Percentiles rank a stretch among this genome's conserved stretches.
Evolutionary conservation across 2,888 invertebrate genomes (phyloP).

Genomic region (Apamea sordens): DNA sequence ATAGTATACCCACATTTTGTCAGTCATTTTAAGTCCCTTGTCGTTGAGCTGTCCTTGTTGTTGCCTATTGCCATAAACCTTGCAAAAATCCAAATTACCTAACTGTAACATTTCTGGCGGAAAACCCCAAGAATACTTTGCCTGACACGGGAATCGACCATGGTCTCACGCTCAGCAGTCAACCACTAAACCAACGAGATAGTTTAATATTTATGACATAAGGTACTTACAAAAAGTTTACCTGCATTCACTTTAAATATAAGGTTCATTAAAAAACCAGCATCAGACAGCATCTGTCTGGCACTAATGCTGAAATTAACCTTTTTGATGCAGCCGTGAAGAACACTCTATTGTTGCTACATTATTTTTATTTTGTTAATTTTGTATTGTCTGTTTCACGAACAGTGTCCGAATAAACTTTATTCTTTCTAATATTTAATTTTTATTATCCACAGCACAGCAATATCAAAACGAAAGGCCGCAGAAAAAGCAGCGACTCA

Average conservation of each 20-base stretch:
- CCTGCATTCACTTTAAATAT: not conserved
- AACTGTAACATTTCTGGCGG: not conserved
- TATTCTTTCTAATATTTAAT: not conserved
- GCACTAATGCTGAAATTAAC: too few species aligned
- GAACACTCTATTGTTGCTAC: too few species aligned
- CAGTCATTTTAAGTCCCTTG: not conserved
- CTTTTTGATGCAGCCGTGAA: too few species aligned
- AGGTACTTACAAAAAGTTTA: not conserved
- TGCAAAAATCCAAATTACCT: not conserved
- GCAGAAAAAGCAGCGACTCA: constrained; percentile 88
- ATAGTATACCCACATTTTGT: not conserved
- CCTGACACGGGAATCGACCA: not conserved
- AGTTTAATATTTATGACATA: not conserved
- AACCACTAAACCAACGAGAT: not conserved
- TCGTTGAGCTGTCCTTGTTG: not conserved
- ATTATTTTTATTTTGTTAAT: too few species aligned
- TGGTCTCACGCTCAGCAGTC: not conserved
- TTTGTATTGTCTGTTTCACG: too few species aligned
- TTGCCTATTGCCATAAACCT: not conserved
- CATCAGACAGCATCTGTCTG: too few species aligned
- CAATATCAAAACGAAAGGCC: constrained; percentile 89
- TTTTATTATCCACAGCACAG: constrained; percentile 76
- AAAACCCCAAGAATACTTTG: not conserved
- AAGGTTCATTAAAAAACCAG: too few species aligned
- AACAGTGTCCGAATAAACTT: too few species aligned